These are phyloP conservation scores for Hypsopygia costalis DNA, from an alignment of 2,888 invertebrate genomes.

Conservation along the genomic window DNA sequence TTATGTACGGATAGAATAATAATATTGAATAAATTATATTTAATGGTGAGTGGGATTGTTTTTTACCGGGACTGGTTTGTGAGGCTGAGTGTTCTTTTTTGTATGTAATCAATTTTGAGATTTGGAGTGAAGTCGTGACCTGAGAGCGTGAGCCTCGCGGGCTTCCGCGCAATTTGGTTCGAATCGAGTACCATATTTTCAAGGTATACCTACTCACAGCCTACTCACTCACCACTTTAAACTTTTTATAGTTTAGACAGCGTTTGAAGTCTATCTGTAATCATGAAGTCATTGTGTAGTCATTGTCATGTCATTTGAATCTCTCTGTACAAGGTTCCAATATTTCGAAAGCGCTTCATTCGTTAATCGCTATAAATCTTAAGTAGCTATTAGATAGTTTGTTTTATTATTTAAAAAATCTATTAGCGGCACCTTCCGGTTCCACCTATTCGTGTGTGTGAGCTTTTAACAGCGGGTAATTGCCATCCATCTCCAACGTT, in stretches of 20 bases:
- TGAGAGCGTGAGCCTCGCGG: conserved; percentile 48
- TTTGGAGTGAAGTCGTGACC: conserved; percentile 70
- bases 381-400: conserved; percentile 1
- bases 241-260: background rate
- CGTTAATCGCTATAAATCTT: background rate
- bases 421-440: conserved; percentile 20
- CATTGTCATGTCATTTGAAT: background rate
- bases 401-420: conserved; percentile 8
- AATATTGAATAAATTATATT: conserved; percentile 66
- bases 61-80: conserved; percentile 42
- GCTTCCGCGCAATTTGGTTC: conserved; percentile 52
- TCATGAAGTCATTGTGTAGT: background rate
- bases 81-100: conserved; percentile 46
- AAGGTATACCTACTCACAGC: conserved; percentile 12
- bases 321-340: background rate
- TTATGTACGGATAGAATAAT: conserved; percentile 50
- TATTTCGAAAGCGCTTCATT: background rate
- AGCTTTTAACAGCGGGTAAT: conserved; percentile 21
- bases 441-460: conserved; percentile 15
- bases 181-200: conserved; percentile 20
- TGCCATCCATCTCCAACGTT: conserved; percentile 30
- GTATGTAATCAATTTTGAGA: conserved; percentile 66
- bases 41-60: conserved; percentile 54
- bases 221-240: background rate
- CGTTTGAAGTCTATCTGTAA: background rate